These are phyloP conservation scores for Hemiprocne comata DNA, from an alignment of 2,113 vertebrate species.

Conservation along the genomic window DNA sequence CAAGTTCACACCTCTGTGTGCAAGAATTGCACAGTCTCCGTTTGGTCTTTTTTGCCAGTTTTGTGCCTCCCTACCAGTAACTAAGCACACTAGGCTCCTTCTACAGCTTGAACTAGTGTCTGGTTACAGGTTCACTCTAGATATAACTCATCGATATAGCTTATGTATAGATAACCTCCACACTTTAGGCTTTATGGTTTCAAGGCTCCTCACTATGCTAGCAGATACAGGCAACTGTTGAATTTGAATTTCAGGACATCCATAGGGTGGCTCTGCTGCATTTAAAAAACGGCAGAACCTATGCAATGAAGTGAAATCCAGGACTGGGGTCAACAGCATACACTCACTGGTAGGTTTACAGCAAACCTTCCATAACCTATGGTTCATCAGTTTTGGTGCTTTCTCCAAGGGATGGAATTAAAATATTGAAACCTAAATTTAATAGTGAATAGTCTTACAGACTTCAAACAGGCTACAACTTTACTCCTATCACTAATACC, in stretches of 20 bases:
- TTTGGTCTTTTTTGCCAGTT: neutral
- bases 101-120: neutral
- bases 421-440: neutral
- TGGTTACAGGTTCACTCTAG: neutral
- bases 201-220: neutral
- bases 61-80: neutral
- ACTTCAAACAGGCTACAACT: neutral
- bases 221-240: neutral
- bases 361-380: neutral
- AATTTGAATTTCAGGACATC: neutral
- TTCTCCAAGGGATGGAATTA: neutral
- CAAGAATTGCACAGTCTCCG: neutral
- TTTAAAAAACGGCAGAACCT: neutral
- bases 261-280: neutral
- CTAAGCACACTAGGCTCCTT: neutral
- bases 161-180: neutral
- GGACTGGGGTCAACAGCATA: neutral
- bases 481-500: neutral
- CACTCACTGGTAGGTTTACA: neutral
- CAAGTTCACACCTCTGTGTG: neutral
- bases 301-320: neutral
- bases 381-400: neutral
- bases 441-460: neutral
- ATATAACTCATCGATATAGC: neutral
- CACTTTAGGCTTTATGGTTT: neutral